Conservation (phyloP, 2,888 invertebrate genomes). For the Magallana nippona region DNA sequence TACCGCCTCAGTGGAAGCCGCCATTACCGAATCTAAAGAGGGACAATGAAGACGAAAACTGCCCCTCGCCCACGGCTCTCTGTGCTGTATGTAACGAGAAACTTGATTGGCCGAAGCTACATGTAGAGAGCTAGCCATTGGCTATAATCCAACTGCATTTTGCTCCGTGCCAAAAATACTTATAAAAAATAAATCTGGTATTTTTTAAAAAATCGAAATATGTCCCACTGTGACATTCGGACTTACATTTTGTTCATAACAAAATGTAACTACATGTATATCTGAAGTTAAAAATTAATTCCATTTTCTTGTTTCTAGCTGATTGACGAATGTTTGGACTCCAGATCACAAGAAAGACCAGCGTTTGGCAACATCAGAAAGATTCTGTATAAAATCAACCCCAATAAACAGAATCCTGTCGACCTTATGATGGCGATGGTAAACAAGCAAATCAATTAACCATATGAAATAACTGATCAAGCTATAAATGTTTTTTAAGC, state of each 20-base stretch:
- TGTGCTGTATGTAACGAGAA: constrained; percentile 55
- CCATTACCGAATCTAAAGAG: constrained; percentile 62
- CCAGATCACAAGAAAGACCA: constrained; percentile 61
- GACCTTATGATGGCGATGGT: constrained; percentile 77
- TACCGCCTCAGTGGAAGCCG: constrained; percentile 66
- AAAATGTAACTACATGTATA: too few species aligned
- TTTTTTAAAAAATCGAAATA: too few species aligned
- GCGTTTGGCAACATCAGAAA: constrained; percentile 67
- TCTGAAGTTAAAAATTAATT: not conserved
- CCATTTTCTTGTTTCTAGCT: constrained; percentile 58
- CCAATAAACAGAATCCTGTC: constrained; percentile 72
- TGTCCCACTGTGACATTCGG: too few species aligned
- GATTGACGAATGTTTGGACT: constrained; percentile 64
- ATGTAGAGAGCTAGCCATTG: too few species aligned
- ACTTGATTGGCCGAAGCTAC: too few species aligned
- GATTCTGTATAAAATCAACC: constrained; percentile 69
- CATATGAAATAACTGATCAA: too few species aligned
- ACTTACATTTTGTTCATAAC: too few species aligned
- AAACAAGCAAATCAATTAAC: constrained; percentile 34
- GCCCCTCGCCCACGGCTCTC: constrained; percentile 66
- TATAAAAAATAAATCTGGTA: too few species aligned
- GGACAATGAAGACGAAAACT: constrained; percentile 62
- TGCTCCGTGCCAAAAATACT: too few species aligned
- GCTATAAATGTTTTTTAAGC: too few species aligned
- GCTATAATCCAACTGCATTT: too few species aligned